These are phyloP conservation scores for Rhagoletis zephyria DNA, from an alignment of 1,140 invertebrate genomes.

Conservation along the genomic window DNA sequence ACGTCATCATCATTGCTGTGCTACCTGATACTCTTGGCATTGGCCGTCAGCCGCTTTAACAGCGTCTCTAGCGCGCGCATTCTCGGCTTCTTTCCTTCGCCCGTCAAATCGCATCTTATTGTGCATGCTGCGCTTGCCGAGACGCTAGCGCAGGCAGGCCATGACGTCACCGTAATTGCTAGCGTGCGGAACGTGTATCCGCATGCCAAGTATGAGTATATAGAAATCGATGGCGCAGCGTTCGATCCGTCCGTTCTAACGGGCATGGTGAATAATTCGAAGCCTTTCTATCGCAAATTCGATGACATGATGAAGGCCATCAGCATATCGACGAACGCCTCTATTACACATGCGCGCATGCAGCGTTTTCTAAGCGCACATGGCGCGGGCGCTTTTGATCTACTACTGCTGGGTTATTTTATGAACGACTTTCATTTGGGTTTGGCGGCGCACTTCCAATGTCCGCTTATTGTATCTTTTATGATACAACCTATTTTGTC, in stretches of 20 bases:
- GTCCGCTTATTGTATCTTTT: conserved; percentile 56
- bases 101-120: conserved; percentile 61
- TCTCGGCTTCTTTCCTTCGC: conserved; percentile 62
- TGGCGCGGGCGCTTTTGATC: conserved; percentile 57
- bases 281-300: conserved; percentile 22
- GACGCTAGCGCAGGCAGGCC: conserved; percentile 61
- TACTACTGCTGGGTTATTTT: conserved; percentile 57
- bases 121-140: conserved; percentile 58
- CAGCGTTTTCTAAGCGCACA: conserved; percentile 44
- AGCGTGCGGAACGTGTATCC: neutral
- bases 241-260: neutral
- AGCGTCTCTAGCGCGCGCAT: conserved; percentile 59
- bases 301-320: neutral
- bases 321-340: neutral
- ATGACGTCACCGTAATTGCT: conserved; percentile 61
- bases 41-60: neutral
- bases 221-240: conserved; percentile 2
- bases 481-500: conserved; percentile 35
- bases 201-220: conserved; percentile 50
- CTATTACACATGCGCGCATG: conserved; percentile 42
- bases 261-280: conserved; percentile 24
- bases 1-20: neutral
- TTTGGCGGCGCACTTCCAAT: conserved; percentile 58
- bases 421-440: conserved; percentile 58
- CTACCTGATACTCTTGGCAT: neutral